phyloP scores from a whole-genome alignment of 2,888 invertebrate species.

The Hetaerina titia region DNA sequence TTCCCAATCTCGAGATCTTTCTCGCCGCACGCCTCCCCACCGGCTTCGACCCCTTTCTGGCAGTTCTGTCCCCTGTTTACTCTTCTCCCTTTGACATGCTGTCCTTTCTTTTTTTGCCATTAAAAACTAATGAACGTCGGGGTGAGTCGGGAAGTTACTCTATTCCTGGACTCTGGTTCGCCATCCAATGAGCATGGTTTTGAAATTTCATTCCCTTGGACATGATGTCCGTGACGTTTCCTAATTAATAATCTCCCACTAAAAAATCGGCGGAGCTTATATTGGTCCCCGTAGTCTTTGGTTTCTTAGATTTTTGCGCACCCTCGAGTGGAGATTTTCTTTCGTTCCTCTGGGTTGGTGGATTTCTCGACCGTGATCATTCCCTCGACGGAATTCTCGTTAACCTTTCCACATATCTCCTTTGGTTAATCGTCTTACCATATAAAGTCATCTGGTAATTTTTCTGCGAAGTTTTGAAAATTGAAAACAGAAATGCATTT shows the following conservation, averaged over 20 bases:
- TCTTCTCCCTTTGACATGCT: background rate
- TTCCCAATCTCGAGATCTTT: background rate
- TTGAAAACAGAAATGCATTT: too few species aligned
- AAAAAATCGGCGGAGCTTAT: background rate
- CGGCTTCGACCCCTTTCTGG: background rate
- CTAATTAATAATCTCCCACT: background rate
- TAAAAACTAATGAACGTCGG: slow-evolving; percentile 41
- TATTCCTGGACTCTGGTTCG: background rate
- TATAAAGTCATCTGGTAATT: too few species aligned
- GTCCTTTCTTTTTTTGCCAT: slow-evolving; percentile 28
- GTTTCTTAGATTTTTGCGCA: background rate
- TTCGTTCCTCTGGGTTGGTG: background rate
- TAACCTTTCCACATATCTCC: too few species aligned
- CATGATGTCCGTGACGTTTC: background rate
- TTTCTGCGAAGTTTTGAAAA: too few species aligned
- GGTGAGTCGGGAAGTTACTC: background rate
- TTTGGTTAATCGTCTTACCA: too few species aligned
- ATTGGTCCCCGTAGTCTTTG: background rate
- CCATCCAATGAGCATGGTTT: slow-evolving; percentile 21
- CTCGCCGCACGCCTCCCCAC: background rate
- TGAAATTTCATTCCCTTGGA: slow-evolving; percentile 22
- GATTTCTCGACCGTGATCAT: background rate
- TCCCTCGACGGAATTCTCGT: too few species aligned
- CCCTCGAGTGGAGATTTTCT: too few species aligned
- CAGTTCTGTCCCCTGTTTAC: background rate